Evolutionary conservation across 1,140 invertebrate species (phyloP).

Genomic region (Hormaphis cornu): DNA sequence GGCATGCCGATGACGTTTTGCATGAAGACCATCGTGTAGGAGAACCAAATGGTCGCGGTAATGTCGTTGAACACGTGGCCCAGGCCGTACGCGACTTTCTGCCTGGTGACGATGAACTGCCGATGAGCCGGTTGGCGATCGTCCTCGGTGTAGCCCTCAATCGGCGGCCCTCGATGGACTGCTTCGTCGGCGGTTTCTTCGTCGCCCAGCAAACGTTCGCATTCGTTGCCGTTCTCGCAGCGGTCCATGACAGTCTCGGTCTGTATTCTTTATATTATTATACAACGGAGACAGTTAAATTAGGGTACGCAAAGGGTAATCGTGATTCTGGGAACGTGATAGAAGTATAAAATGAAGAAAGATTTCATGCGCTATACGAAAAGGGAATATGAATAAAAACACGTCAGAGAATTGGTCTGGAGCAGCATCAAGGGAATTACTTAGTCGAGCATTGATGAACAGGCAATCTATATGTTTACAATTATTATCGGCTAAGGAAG

Average conservation of each 20-base stretch:
- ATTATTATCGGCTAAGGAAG: too few species aligned
- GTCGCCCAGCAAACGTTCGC: slow-evolving; percentile 1
- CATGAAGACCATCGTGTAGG: slow-evolving; percentile 78
- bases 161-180: not conserved
- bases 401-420: too few species aligned
- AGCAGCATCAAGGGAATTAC: too few species aligned
- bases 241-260: not conserved
- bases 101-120: slow-evolving; percentile 33
- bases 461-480: too few species aligned
- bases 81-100: slow-evolving; percentile 60
- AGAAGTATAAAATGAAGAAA: too few species aligned
- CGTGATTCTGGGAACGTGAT: not conserved
- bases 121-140: not conserved
- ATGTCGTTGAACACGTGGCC: slow-evolving; percentile 88
- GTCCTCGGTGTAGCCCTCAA: not conserved
- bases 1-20: slow-evolving; percentile 66
- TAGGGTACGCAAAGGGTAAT: too few species aligned
- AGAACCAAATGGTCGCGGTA: slow-evolving; percentile 88
- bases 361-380: too few species aligned
- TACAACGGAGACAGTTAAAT: too few species aligned
- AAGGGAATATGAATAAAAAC: too few species aligned
- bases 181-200: too few species aligned
- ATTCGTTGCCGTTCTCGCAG: not conserved
- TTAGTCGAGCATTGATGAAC: too few species aligned
- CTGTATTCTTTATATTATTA: too few species aligned